Percentiles rank a stretch among this genome's conserved stretches.
These are phyloP conservation scores for Ispidina picta DNA, from an alignment of 2,797 vertebrate genomes.

Conservation along the genomic window DNA sequence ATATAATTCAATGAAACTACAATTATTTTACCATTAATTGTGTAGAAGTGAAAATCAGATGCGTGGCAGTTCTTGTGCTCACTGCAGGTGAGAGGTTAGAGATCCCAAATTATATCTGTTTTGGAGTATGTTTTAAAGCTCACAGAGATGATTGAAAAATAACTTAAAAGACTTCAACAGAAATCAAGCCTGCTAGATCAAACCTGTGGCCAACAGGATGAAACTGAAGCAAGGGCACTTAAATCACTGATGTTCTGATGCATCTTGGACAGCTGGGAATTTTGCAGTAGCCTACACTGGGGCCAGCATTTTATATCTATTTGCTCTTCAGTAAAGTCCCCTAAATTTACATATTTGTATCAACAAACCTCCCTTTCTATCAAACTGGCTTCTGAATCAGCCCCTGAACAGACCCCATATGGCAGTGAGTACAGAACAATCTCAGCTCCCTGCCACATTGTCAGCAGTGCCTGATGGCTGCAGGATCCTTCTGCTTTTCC, in stretches of 20 bases:
- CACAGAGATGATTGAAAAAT: not conserved
- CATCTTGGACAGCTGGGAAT: not conserved
- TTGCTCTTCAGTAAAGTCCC: not conserved
- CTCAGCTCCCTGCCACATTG: conserved; percentile 23
- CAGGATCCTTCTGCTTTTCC: conserved; percentile 22
- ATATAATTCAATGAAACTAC: not conserved
- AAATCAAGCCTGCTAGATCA: not conserved
- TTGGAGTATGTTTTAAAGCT: not conserved
- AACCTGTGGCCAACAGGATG: not conserved
- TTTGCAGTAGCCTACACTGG: not conserved
- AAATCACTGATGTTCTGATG: not conserved
- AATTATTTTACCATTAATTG: not conserved
- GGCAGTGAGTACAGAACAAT: not conserved
- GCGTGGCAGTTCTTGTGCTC: not conserved
- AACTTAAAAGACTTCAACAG: not conserved
- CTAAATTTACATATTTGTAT: not conserved
- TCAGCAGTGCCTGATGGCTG: conserved; percentile 25
- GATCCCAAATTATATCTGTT: not conserved
- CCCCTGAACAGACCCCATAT: not conserved
- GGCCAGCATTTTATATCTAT: not conserved
- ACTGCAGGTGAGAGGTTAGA: not conserved
- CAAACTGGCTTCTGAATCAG: not conserved
- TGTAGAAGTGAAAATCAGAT: not conserved
- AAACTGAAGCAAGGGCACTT: not conserved
- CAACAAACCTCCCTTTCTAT: not conserved